Evolutionary conservation across 2,888 invertebrate genomes (phyloP).

Genomic region (Hylaea fasciaria): DNA sequence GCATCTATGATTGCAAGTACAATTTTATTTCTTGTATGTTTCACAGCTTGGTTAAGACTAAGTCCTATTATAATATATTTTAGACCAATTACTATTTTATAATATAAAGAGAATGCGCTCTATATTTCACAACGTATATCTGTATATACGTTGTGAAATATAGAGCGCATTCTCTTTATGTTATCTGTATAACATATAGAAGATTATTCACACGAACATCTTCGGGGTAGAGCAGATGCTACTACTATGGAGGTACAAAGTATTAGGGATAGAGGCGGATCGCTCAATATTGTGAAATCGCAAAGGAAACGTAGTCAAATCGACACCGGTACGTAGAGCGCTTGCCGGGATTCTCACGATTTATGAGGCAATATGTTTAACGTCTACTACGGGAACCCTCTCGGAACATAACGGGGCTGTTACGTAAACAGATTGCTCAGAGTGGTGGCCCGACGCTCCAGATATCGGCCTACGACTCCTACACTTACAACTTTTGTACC

Average conservation of each 20-base stretch:
- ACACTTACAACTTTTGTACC: constrained; percentile 69
- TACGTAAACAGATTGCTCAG: constrained; percentile 84
- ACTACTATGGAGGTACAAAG: constrained; percentile 36
- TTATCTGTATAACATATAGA: neutral
- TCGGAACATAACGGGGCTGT: constrained; percentile 83
- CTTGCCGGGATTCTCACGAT: constrained; percentile 82
- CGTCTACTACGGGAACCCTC: constrained; percentile 83
- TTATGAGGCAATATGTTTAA: constrained; percentile 85
- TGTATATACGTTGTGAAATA: no score
- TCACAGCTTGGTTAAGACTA: no score
- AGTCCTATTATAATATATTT: no score
- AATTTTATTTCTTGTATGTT: no score
- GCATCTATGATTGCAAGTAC: no score
- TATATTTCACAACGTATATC: no score
- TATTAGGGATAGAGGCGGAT: constrained; percentile 53
- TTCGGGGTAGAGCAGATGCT: constrained; percentile 23
- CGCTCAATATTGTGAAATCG: constrained; percentile 75
- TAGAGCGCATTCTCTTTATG: no score
- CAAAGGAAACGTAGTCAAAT: constrained; percentile 82
- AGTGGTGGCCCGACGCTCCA: constrained; percentile 69
- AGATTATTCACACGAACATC: constrained; percentile 16
- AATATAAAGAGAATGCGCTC: no score
- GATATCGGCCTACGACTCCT: constrained; percentile 74
- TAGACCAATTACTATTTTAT: no score
- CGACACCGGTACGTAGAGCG: constrained; percentile 77